Percentiles rank a stretch among this genome's conserved stretches.
These are phyloP conservation scores for Drosophila buzzatii DNA, from an alignment of 2,888 invertebrate species.

Conservation along the genomic window DNA sequence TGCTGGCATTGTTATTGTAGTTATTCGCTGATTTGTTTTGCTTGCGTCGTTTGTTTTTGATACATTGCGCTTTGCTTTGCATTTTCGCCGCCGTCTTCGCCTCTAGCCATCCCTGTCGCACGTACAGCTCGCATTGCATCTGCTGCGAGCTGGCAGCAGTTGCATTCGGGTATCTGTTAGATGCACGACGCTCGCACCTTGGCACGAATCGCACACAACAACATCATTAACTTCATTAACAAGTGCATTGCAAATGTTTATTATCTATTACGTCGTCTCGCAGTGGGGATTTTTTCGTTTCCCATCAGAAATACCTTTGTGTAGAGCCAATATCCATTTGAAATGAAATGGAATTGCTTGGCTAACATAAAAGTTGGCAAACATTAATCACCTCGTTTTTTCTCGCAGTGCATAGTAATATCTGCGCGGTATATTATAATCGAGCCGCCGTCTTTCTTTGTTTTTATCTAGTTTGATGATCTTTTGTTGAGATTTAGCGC, in stretches of 20 bases:
- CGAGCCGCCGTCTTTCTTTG: background rate
- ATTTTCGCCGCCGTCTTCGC: constrained; percentile 37
- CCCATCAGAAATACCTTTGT: constrained; percentile 7
- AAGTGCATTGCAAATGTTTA: constrained; percentile 65
- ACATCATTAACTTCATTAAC: constrained; percentile 74
- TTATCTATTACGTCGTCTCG: constrained; percentile 53
- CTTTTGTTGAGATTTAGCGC: constrained; percentile 43
- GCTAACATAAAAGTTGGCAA: background rate
- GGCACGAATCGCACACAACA: constrained; percentile 66
- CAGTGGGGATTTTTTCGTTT: constrained; percentile 26
- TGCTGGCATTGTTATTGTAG: constrained; percentile 34
- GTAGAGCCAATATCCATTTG: constrained; percentile 1
- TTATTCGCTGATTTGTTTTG: constrained; percentile 70
- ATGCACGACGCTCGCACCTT: constrained; percentile 68
- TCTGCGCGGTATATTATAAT: constrained; percentile 1
- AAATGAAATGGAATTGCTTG: constrained; percentile 10
- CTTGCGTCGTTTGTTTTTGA: constrained; percentile 66
- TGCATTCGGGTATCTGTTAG: constrained; percentile 51
- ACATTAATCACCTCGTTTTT: constrained; percentile 9
- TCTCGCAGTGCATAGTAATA: background rate
- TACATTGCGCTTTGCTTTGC: constrained; percentile 55
- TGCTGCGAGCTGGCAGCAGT: constrained; percentile 21
- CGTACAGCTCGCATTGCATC: constrained; percentile 9
- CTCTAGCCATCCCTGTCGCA: constrained; percentile 13
- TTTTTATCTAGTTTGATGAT: constrained; percentile 2